Evolutionary conservation across 2,888 invertebrate species (phyloP).

Genomic region (Oscheius myriophilus): DNA sequence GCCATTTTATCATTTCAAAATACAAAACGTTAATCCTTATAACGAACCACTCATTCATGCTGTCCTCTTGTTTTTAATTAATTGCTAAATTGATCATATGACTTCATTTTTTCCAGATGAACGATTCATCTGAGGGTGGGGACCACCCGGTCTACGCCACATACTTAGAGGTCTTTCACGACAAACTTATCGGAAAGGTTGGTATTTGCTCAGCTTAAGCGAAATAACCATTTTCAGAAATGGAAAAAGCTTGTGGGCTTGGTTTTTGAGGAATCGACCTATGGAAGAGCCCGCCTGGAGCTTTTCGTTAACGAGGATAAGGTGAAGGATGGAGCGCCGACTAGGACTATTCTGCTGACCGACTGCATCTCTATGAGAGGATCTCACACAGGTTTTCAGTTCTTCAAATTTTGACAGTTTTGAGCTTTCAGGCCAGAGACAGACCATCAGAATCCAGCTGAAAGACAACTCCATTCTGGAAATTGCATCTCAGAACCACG

Average conservation of each 20-base stretch:
- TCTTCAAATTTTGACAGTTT: background rate
- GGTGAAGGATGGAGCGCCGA: slow-evolving; percentile 8
- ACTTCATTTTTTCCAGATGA: slow-evolving; percentile 8
- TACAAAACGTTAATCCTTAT: no score
- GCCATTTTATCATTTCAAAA: no score
- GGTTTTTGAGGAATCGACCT: slow-evolving; percentile 17
- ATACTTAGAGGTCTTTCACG: slow-evolving; percentile 23
- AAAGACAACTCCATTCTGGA: slow-evolving; percentile 21
- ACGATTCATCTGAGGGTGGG: slow-evolving; percentile 2
- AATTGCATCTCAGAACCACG: slow-evolving; percentile 12
- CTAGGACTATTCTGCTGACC: slow-evolving; percentile 17
- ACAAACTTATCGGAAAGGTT: slow-evolving; percentile 25
- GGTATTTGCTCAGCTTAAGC: background rate
- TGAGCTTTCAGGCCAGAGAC: slow-evolving; percentile 10
- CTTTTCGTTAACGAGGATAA: slow-evolving; percentile 21
- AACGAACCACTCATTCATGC: background rate
- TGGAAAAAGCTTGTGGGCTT: slow-evolving; percentile 18
- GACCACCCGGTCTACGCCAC: slow-evolving; percentile 18
- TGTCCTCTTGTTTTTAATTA: background rate
- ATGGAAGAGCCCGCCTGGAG: slow-evolving; percentile 26
- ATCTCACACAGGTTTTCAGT: slow-evolving; percentile 4
- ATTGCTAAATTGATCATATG: background rate
- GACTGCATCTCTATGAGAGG: slow-evolving; percentile 24
- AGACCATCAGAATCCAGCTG: slow-evolving; percentile 22
- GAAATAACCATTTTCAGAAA: slow-evolving; percentile 12